Evolutionary conservation across 2,888 invertebrate genomes (phyloP), one percentile per base, ranked within the genome.

Genomic region (Hydroisotoma schaefferi): DNA sequence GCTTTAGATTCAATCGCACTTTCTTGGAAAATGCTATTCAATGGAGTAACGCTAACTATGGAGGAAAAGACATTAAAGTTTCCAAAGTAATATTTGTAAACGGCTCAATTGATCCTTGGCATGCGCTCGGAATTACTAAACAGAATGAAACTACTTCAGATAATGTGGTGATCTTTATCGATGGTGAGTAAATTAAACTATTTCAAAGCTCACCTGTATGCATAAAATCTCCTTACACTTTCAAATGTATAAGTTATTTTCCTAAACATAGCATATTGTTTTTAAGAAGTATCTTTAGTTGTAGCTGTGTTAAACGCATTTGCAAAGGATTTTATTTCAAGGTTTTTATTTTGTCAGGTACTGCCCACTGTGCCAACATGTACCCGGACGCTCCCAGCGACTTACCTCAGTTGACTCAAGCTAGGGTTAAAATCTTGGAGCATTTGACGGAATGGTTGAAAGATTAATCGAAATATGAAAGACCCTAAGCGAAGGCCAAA

Each of bases 281-380:
- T 33, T 15, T 10, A 10, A 15, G 33, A 33, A 6, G 33, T 33
- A 33, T 33, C 15, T 15, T 33, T 33, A 33, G 15, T 10, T 15
- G 33, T 33, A n/a, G n/a, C n/a, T n/a, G n/a, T n/a, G 20, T 40
- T 37, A 46, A 53, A 59, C 44, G 12, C 18, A 2, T 48, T 26
- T 49, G 57, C 43, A 33, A 29, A 51, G 29, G 6, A 40, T 47
- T 43, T 18, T 27, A 51, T 56, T 53, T 43, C n/a, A n/a, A n/a
- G n/a, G n/a, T 33, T 33, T 33, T 6, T 6, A 33, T 10, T 33
- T 40, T 4, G 51, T 78, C 74, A 90, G 92, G 91, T 40, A 91
- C 93, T n/a, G 93, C 94, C 5, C 94, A 94, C 76, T 94, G 94
- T 77, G 93, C 94, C 1, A 88, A 93, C 75, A 90, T 94, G 90